Percentiles rank a stretch among this genome's conserved stretches.
phyloP scores from a whole-genome alignment of 1,140 invertebrate genomes.

The Theocolax elegans region DNA sequence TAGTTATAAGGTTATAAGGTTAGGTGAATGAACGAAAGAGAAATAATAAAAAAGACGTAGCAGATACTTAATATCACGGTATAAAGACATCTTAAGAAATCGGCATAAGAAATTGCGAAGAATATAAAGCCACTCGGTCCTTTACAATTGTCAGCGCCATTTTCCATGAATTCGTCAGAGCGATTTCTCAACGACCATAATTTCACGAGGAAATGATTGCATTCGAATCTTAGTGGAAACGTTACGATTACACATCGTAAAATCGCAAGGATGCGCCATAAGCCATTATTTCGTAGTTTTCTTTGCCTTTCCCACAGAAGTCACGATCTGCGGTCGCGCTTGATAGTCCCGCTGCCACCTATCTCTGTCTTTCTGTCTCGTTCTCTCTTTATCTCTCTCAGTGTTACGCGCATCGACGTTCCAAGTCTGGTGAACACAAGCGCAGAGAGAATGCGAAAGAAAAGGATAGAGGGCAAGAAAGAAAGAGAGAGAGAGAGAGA shows the following conservation, averaged over 20 bases:
- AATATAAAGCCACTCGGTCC: conserved; percentile 4
- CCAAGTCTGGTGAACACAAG: too few species aligned
- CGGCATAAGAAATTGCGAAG: background rate
- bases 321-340: conserved; percentile 66
- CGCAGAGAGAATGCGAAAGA: too few species aligned
- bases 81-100: conserved; percentile 3
- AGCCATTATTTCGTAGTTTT: conserved; percentile 44
- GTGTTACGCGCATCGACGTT: too few species aligned
- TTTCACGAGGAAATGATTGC: conserved; percentile 38
- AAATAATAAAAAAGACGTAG: too few species aligned
- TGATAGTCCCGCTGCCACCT: conserved; percentile 55
- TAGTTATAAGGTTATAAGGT: background rate
- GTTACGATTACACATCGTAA: conserved; percentile 41
- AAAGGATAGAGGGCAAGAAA: too few species aligned
- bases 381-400: background rate
- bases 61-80: background rate
- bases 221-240: conserved; percentile 36
- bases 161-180: conserved; percentile 15
- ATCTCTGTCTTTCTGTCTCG: background rate
- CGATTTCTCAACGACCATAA: conserved; percentile 34
- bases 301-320: conserved; percentile 66
- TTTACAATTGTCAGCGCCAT: conserved; percentile 31
- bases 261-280: conserved; percentile 36
- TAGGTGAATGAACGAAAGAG: background rate
- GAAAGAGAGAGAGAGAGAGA: too few species aligned